Evolutionary conservation across 2,888 invertebrate genomes (phyloP).

Genomic region (Sarcophaga subvicina): DNA sequence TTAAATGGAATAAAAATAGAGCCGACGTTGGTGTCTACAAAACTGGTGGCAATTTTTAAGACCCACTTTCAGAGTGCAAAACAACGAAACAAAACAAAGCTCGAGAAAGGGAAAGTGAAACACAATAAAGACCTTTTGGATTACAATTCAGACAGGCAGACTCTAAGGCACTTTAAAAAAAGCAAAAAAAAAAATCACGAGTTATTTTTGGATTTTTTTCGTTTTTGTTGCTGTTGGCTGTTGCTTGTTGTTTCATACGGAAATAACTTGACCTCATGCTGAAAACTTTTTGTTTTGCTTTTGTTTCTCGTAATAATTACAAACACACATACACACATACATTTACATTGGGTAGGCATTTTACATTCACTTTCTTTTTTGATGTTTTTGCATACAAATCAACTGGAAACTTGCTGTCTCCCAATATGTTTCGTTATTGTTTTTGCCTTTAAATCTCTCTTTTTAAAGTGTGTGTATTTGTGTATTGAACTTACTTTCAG

Average conservation of each 20-base stretch:
- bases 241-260: background rate
- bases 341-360: background rate
- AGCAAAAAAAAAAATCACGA: too few species aligned
- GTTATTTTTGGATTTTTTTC: too few species aligned
- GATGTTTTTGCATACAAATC: slow-evolving; percentile 7
- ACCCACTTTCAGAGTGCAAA: slow-evolving; percentile 4
- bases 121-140: background rate
- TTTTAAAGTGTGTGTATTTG: too few species aligned
- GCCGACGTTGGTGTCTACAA: slow-evolving; percentile 37
- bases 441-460: too few species aligned
- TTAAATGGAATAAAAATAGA: slow-evolving; percentile 1
- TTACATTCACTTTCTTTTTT: background rate
- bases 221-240: background rate
- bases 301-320: background rate
- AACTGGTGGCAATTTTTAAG: slow-evolving; percentile 48
- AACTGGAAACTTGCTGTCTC: slow-evolving; percentile 13
- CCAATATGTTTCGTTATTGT: too few species aligned
- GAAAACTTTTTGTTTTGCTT: background rate
- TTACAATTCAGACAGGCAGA: too few species aligned
- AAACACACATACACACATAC: background rate
- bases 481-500: too few species aligned
- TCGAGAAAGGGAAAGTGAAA: background rate
- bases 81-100: background rate
- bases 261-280: slow-evolving; percentile 53
- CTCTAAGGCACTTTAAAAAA: too few species aligned